phyloP scores from a whole-genome alignment of 2,888 invertebrate species.

The Gastrophysa polygoni region DNA sequence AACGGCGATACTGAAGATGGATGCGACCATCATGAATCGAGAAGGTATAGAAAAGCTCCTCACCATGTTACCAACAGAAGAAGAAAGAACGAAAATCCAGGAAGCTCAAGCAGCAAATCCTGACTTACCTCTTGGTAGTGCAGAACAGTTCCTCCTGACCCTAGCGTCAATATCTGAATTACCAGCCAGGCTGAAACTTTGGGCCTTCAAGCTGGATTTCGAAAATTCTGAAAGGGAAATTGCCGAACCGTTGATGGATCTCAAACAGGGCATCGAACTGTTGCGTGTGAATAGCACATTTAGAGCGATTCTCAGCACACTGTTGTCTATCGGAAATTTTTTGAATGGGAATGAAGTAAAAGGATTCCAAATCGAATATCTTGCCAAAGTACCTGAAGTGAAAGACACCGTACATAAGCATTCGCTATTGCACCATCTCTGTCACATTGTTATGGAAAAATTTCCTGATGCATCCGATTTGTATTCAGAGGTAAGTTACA shows the following conservation, averaged over 20 bases:
- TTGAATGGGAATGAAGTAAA: constrained; percentile 91
- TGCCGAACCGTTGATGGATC: constrained; percentile 97
- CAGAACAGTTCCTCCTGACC: constrained; percentile 98
- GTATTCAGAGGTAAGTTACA: constrained; percentile 84
- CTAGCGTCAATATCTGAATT: constrained; percentile 95
- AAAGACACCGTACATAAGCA: constrained; percentile 99
- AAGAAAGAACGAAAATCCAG: constrained; percentile 91
- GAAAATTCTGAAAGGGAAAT: constrained; percentile 98
- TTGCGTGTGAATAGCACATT: constrained; percentile 92
- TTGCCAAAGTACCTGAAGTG: constrained; percentile 97
- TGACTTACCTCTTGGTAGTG: constrained; percentile 89
- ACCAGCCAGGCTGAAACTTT: constrained; percentile 89
- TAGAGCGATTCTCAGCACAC: constrained; percentile 89
- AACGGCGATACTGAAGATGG: constrained; percentile 99
- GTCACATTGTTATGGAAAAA: constrained; percentile 96
- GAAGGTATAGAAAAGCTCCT: constrained; percentile 98
- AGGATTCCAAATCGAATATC: constrained; percentile 97
- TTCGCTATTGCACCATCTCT: constrained; percentile 94
- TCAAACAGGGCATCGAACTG: constrained; percentile 95
- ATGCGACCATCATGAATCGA: constrained; percentile 95
- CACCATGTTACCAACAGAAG: constrained; percentile 96
- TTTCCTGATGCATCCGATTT: constrained; percentile 95
- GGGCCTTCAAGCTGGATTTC: constrained; percentile 99
- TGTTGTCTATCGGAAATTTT: constrained; percentile 95
- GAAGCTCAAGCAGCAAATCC: constrained; percentile 94